Base-by-base conservation (phyloP, 2,888 invertebrate genomes). In the Leptinotarsa rubiginosa region DNA sequence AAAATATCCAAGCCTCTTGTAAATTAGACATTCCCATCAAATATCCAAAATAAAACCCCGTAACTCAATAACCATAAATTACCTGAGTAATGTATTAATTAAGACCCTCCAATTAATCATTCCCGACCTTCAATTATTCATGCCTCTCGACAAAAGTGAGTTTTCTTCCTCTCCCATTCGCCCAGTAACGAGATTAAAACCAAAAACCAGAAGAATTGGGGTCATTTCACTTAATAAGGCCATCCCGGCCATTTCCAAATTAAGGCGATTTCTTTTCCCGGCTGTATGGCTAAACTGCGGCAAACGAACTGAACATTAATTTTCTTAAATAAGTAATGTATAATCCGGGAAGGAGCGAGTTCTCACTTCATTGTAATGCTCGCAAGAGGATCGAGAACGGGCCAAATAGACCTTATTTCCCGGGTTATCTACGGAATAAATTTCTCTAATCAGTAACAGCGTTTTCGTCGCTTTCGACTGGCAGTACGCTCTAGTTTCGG, bases 311-410 rank as follows among this genome's bases (percentile, higher is more conserved):
- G 65, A 65, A 71, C 70, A 62, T 71, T 65, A 71, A 65, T 71
- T 71, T 65, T 71, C 70, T 41, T 65, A 71, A 71, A 71, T 65
- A 71, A 71, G 70, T 71, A 71, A 71, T 65, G 70, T 47, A 71
- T 71, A 65, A 71, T 71, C 70, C 70, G 25, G 65, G 20, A 62
- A 65, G 54, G 41, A 70, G 49, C 65, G 50, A 50, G 41, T 47
- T 50, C 22, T 31, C 64, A 49, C 31, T 22, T 31, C 54, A 52
- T 65, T 70, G 49, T 50, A 41, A 20, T 65, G 70, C 62, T 18
- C 16, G 20, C 56, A 22, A 69, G 59, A 13, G 16, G 50, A 13
- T 56, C 52, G 16, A 13, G 18, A 47, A 18, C 25, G 16, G 18
- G 56, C 56, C 64, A 70, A 70, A 62, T 4, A 13, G 47, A 5